Conservation (phyloP, 2,113 vertebrate species). For the Thamnophis sirtalis region DNA sequence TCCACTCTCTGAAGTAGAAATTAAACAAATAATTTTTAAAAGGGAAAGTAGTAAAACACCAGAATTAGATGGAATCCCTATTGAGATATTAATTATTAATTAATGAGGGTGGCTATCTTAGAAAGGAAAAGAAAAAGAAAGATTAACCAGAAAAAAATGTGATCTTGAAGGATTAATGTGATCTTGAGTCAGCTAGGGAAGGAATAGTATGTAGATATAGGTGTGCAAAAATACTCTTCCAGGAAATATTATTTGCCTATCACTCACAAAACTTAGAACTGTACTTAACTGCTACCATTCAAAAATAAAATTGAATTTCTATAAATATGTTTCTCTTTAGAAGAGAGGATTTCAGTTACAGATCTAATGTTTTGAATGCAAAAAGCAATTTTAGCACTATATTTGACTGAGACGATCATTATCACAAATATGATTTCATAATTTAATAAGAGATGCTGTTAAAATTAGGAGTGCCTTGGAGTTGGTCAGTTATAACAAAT, state of each 20-base stretch:
- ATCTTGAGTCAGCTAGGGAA: not conserved
- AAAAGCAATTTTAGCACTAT: not conserved
- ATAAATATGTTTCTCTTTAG: not conserved
- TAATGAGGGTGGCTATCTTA: not conserved
- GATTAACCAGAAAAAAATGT: not conserved
- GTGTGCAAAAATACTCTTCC: not conserved
- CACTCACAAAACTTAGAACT: not conserved
- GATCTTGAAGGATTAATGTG: not conserved
- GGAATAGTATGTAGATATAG: not conserved
- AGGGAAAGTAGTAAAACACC: not conserved
- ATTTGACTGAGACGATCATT: not conserved
- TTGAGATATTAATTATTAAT: not conserved
- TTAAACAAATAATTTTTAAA: not conserved
- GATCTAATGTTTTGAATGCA: not conserved
- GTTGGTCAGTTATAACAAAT: not conserved
- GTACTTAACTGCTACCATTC: not conserved
- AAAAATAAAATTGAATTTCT: not conserved
- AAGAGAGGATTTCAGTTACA: not conserved
- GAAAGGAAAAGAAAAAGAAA: not conserved
- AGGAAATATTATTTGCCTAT: not conserved
- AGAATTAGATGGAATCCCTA: not conserved
- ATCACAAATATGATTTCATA: not conserved
- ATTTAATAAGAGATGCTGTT: not conserved
- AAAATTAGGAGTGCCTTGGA: not conserved
- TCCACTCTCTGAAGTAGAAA: not conserved